phyloP scores from a whole-genome alignment of 2,888 invertebrate species.

The Ariolimax columbianus region DNA sequence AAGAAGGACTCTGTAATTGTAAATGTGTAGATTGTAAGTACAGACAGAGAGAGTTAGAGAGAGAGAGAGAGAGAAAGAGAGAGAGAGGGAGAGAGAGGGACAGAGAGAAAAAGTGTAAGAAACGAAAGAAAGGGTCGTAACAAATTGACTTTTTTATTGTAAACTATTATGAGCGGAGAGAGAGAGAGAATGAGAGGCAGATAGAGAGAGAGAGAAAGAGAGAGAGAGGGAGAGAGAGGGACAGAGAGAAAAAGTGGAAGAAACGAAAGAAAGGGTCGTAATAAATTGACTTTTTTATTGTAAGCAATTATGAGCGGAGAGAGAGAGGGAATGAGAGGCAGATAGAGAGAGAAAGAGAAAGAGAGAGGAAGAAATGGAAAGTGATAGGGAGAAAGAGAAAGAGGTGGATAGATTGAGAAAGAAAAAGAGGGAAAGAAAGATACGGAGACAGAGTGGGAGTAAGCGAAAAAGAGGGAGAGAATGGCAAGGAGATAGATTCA shows the following conservation, averaged over 20 bases:
- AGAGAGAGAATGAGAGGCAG: background rate
- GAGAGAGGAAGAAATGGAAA: background rate
- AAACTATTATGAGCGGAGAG: background rate
- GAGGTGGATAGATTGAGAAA: background rate
- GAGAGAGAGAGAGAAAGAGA: background rate
- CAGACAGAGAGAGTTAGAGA: no score
- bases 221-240: background rate
- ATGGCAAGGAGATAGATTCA: no score
- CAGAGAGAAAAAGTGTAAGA: background rate
- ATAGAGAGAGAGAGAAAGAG: background rate
- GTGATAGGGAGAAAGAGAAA: background rate
- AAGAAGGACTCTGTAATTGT: slow-evolving; percentile 40
- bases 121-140: background rate
- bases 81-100: background rate
- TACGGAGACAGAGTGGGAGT: no score
- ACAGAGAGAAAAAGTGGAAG: no score
- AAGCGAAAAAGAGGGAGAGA: no score
- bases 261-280: no score
- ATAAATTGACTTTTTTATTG: background rate
- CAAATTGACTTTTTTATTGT: background rate
- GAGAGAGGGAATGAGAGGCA: background rate
- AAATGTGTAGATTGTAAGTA: background rate
- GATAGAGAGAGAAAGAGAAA: background rate
- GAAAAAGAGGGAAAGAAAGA: background rate
- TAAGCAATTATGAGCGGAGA: background rate